phyloP scores from a whole-genome alignment of 2,888 invertebrate species.

The Neoitamus cyanurus region DNA sequence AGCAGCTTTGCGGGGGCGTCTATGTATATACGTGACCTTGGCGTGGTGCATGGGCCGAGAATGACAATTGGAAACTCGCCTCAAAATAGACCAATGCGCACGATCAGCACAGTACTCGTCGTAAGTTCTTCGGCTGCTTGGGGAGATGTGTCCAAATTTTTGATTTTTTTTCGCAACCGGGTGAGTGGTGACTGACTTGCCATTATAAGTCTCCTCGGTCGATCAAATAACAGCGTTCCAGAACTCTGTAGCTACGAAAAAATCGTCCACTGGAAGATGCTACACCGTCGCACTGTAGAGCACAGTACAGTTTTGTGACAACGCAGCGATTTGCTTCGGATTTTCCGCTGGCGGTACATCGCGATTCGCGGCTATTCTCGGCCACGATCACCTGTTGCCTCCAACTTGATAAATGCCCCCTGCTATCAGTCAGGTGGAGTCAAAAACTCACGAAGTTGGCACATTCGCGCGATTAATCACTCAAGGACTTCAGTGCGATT shows the following conservation, averaged over 20 bases:
- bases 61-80: neutral
- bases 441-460: neutral
- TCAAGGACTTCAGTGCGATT: neutral
- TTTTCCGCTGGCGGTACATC: neutral
- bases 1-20: neutral
- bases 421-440: neutral
- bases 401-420: neutral
- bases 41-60: neutral
- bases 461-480: neutral
- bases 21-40: constrained; percentile 14
- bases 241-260: too few species aligned
- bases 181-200: too few species aligned
- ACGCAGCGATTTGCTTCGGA: neutral
- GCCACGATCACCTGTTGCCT: neutral
- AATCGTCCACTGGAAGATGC: too few species aligned
- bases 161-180: too few species aligned
- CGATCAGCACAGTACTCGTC: too few species aligned
- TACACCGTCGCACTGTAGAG: too few species aligned
- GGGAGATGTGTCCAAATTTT: too few species aligned
- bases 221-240: too few species aligned
- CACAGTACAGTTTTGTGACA: too few species aligned
- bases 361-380: neutral
- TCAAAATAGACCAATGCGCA: neutral
- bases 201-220: too few species aligned
- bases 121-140: too few species aligned